Percentiles rank a stretch among this genome's conserved stretches.
Evolutionary conservation across 1,140 invertebrate species (phyloP).

Genomic region (Varroa destructor): DNA sequence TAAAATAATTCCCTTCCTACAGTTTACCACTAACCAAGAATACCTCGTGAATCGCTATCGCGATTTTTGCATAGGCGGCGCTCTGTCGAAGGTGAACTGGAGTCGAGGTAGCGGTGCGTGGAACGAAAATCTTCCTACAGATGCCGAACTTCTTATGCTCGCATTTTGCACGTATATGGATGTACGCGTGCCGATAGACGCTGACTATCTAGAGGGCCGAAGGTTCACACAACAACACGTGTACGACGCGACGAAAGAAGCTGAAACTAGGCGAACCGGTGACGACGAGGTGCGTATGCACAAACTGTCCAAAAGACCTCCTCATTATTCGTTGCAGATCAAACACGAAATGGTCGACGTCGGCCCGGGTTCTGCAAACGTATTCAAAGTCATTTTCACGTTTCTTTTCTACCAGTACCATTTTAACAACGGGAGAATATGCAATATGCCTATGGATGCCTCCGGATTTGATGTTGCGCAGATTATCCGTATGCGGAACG

Average conservation of each 20-base stretch:
- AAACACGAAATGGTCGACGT: slow-evolving; percentile 51
- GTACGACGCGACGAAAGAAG: slow-evolving; percentile 49
- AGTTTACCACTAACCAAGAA: slow-evolving; percentile 62
- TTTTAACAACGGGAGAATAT: slow-evolving; percentile 50
- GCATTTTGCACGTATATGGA: slow-evolving; percentile 65
- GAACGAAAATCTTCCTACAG: slow-evolving; percentile 62
- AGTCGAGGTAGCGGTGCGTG: slow-evolving; percentile 57
- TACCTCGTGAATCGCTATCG: slow-evolving; percentile 61
- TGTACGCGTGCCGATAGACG: slow-evolving; percentile 57
- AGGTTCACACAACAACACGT: slow-evolving; percentile 57
- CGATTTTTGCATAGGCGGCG: slow-evolving; percentile 59
- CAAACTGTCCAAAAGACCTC: slow-evolving; percentile 50
- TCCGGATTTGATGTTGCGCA: too few relatives aligned
- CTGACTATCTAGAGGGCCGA: slow-evolving; percentile 57
- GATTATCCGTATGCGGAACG: too few relatives aligned
- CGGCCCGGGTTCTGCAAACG: slow-evolving; percentile 61
- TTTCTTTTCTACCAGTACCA: slow-evolving; percentile 61
- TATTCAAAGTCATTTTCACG: slow-evolving; percentile 62
- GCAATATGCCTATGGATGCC: too few relatives aligned
- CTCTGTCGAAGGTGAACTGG: slow-evolving; percentile 67
- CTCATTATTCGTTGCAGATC: slow-evolving; percentile 55
- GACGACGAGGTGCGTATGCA: slow-evolving; percentile 35
- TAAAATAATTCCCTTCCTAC: slow-evolving; percentile 58
- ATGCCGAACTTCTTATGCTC: slow-evolving; percentile 60
- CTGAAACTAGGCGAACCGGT: slow-evolving; percentile 36